Evolutionary conservation across 2,888 invertebrate genomes (phyloP).

Genomic region (Phyllotreta striolata): DNA sequence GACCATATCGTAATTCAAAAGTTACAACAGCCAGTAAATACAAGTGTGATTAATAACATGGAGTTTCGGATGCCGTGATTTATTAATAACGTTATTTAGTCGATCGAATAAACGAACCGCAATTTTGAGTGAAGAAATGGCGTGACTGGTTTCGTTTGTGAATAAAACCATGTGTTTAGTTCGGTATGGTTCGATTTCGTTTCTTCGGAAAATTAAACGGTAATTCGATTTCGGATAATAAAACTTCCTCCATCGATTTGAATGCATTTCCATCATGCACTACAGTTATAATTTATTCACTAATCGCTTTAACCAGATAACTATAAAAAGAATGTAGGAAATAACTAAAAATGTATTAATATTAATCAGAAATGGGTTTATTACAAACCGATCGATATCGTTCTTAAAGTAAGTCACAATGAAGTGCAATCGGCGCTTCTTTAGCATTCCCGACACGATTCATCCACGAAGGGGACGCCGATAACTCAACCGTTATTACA

Average conservation of each 20-base stretch:
- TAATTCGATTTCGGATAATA: not conserved
- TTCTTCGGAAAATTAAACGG: not conserved
- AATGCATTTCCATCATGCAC: too few species aligned
- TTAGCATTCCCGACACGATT: constrained; percentile 34
- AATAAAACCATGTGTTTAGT: constrained; percentile 13
- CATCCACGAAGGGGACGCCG: constrained; percentile 25
- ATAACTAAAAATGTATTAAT: too few species aligned
- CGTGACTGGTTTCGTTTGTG: constrained; percentile 26
- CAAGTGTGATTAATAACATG: constrained; percentile 56
- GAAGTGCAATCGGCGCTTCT: constrained; percentile 22
- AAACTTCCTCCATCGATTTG: too few species aligned
- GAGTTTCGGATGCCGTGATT: constrained; percentile 56
- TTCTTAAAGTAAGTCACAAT: too few species aligned
- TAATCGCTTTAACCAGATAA: too few species aligned
- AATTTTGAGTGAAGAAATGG: constrained; percentile 22
- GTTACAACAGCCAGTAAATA: constrained; percentile 53
- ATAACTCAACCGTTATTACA: constrained; percentile 42
- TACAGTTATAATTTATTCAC: too few species aligned
- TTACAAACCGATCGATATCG: too few species aligned
- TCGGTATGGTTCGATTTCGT: not conserved
- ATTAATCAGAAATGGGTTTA: too few species aligned
- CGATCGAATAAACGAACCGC: constrained; percentile 53
- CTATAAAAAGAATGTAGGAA: too few species aligned
- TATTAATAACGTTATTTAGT: constrained; percentile 57
- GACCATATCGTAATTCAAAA: constrained; percentile 56